Conservation (phyloP, 2,113 vertebrate genomes). For the Odobenus rosmarus region DNA sequence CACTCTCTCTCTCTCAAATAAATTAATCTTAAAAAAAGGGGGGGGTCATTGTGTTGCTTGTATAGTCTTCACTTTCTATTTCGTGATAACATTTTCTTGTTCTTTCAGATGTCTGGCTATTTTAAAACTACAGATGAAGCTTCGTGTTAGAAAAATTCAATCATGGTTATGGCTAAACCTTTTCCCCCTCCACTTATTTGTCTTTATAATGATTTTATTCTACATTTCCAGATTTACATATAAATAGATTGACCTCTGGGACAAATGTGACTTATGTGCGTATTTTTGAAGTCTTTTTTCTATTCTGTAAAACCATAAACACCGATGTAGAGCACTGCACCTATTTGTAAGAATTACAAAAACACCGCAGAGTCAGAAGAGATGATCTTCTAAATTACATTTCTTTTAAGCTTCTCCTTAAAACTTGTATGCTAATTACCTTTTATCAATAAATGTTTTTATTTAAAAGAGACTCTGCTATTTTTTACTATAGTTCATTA, state of each 20-base stretch:
- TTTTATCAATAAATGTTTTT: neutral
- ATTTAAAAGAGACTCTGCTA: neutral
- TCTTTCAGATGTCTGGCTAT: slow-evolving; percentile 74
- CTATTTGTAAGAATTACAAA: neutral
- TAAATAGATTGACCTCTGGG: neutral
- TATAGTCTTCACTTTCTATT: neutral
- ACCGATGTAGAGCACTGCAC: neutral
- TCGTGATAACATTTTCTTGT: neutral
- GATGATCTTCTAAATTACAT: neutral
- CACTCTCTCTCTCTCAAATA: neutral
- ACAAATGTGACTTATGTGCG: neutral
- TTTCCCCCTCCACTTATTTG: neutral
- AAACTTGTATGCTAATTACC: neutral
- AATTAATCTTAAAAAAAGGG: neutral
- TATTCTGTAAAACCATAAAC: neutral
- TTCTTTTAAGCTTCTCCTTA: neutral
- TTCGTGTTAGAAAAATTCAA: neutral
- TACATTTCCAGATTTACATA: neutral
- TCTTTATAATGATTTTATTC: slow-evolving; percentile 25
- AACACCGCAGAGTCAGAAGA: neutral
- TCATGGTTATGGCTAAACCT: neutral
- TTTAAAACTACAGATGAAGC: slow-evolving; percentile 20
- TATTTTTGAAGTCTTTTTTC: neutral
- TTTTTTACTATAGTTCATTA: neutral
- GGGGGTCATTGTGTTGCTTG: neutral